Conservation (phyloP, 1,140 invertebrate genomes). For the Catajapyx aquilonaris region DNA sequence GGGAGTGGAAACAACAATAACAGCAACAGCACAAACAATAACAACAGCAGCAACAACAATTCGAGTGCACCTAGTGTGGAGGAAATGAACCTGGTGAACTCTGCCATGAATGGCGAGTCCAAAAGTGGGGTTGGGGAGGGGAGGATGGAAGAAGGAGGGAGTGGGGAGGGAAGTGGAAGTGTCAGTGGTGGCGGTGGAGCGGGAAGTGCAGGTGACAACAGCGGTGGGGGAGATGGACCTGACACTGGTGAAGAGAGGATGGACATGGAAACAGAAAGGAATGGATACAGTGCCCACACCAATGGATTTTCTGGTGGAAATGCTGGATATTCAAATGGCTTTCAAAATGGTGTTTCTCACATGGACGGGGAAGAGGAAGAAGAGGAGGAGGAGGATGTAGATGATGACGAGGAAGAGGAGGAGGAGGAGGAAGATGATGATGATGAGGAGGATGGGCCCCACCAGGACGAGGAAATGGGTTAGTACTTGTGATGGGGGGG, state of each 20-base stretch:
- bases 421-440: no score
- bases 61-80: slow-evolving; percentile 17
- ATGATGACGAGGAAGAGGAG: no score
- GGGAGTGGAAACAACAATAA: no score
- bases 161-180: slow-evolving; percentile 14
- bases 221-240: slow-evolving; percentile 29
- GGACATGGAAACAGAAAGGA: slow-evolving; percentile 17
- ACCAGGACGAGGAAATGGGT: slow-evolving; percentile 50
- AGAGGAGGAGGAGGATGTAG: slow-evolving; percentile 34
- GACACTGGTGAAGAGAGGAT: slow-evolving; percentile 15
- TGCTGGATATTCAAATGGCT: slow-evolving; percentile 35
- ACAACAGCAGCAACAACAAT: background rate
- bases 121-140: slow-evolving; percentile 16
- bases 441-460: no score
- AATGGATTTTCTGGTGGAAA: background rate
- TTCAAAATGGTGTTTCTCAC: slow-evolving; percentile 38
- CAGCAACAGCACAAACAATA: no score
- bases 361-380: slow-evolving; percentile 10
- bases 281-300: slow-evolving; percentile 11
- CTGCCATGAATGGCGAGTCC: slow-evolving; percentile 25
- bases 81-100: slow-evolving; percentile 30
- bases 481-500: slow-evolving; percentile 9
- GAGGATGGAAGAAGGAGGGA: slow-evolving; percentile 34
- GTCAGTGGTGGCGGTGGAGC: slow-evolving; percentile 6
- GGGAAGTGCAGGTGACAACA: no score